Conservation (phyloP, 2,888 invertebrate species). For the Apeira syringaria region DNA sequence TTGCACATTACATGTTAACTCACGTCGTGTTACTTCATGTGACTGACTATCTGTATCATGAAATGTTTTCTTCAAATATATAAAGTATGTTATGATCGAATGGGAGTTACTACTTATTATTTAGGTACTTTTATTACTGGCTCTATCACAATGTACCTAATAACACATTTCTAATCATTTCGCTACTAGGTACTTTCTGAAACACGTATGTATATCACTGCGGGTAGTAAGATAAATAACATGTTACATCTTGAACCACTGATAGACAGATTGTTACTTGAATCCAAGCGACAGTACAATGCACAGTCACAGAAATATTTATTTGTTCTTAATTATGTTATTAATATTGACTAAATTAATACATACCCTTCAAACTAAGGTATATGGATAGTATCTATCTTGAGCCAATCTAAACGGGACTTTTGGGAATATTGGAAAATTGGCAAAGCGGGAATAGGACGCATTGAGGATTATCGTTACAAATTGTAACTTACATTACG, state of each 20-base stretch:
- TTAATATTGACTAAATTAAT: slow-evolving; percentile 2
- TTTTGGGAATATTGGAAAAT: no score
- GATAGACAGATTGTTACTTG: slow-evolving; percentile 1
- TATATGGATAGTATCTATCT: not conserved
- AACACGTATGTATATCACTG: not conserved
- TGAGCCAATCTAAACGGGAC: not conserved
- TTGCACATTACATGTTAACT: slow-evolving; percentile 69
- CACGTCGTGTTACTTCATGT: slow-evolving; percentile 52
- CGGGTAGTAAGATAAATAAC: slow-evolving; percentile 1
- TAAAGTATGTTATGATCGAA: slow-evolving; percentile 44
- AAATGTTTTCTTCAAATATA: slow-evolving; percentile 41
- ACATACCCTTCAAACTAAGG: not conserved
- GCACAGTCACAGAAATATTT: slow-evolving; percentile 2
- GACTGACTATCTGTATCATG: slow-evolving; percentile 41
- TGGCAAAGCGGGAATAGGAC: no score
- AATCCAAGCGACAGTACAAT: not conserved
- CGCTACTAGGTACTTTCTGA: no score
- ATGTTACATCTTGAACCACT: not conserved
- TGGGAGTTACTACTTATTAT: slow-evolving; percentile 38
- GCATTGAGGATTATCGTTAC: no score
- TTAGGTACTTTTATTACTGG: slow-evolving; percentile 44
- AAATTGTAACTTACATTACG: no score
- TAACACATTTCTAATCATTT: no score
- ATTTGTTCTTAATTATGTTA: not conserved
- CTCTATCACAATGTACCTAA: slow-evolving; percentile 38